A percentile compares a stretch with the other conserved stretches of the same genome.
Evolutionary conservation across 2,113 vertebrate genomes (phyloP).

Genomic region (Archilochus colubris): DNA sequence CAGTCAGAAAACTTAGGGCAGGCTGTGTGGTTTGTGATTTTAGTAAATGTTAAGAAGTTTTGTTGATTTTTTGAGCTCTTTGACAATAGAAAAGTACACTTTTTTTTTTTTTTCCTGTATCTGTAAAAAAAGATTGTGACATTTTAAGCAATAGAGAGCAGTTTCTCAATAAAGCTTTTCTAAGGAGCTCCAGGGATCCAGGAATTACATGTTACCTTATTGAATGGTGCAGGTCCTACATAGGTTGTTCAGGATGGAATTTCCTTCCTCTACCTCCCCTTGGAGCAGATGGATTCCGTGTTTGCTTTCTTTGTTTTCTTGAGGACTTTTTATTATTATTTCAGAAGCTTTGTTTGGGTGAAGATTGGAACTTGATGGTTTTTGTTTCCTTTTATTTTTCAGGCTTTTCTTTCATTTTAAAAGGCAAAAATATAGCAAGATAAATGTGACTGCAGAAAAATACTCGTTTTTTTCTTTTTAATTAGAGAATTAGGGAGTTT

Average conservation of each 20-base stretch:
- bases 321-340: slow-evolving; percentile 2
- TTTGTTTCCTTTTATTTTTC: background rate
- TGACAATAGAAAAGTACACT: background rate
- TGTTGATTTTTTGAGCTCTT: background rate
- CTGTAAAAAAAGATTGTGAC: background rate
- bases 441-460: background rate
- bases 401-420: background rate
- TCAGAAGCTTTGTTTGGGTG: background rate
- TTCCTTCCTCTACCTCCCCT: background rate
- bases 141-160: slow-evolving; percentile 12
- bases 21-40: background rate
- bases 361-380: background rate
- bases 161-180: background rate
- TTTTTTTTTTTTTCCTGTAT: background rate
- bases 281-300: background rate
- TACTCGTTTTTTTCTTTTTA: background rate
- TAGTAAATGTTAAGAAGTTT: background rate
- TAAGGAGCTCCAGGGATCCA: slow-evolving; percentile 20
- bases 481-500: background rate
- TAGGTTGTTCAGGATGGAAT: background rate
- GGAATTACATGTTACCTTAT: background rate
- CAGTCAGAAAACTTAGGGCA: background rate
- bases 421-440: background rate
- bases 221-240: slow-evolving; percentile 20
- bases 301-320: slow-evolving; percentile 23